These are phyloP conservation scores for silkworm (Bombyx mori) DNA, from an alignment of 1,140 invertebrate species.

Conservation along the genomic window ASM3026992v2 NC_085128.1:6459501-6460000, in stretches of 20 bases:
- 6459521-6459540: conserved; percentile 58
- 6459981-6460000: conserved; percentile 68
- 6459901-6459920: conserved; percentile 62
- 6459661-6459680: background rate
- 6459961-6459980: conserved; percentile 74
- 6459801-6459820: too few species aligned
- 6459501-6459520: conserved; percentile 56
- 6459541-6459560: conserved; percentile 58
- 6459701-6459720: too few species aligned
- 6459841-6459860: too few species aligned
- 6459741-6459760: too few species aligned
- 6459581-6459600: conserved; percentile 43
- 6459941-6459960: conserved; percentile 73
- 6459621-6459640: conserved; percentile 21
- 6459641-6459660: conserved; percentile 25
- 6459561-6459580: conserved; percentile 44
- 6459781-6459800: too few species aligned
- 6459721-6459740: too few species aligned
- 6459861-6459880: too few species aligned
- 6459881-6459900: too few species aligned
- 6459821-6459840: too few species aligned
- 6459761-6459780: too few species aligned
- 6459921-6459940: conserved; percentile 73
- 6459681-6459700: too few species aligned
- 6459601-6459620: conserved; percentile 34